Conservation (phyloP, 2,797 vertebrate species). For the Notolepis coatsorum region DNA sequence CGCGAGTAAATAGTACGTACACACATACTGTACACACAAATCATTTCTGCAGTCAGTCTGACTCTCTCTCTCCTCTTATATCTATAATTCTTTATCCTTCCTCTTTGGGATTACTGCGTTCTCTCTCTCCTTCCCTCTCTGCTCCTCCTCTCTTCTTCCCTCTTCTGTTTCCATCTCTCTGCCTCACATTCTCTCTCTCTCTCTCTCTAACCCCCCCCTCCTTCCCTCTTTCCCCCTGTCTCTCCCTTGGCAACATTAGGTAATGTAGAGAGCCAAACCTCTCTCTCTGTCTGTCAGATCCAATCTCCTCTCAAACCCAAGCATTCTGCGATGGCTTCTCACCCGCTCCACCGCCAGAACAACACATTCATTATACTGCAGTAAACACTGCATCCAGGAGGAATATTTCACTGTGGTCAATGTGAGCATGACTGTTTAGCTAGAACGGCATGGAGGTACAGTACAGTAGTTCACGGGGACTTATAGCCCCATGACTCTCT, state of each 20-base stretch:
- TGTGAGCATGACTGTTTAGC: too few species aligned
- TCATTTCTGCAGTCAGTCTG: conserved; percentile 30
- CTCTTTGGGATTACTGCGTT: conserved; percentile 24
- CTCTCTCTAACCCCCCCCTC: neutral
- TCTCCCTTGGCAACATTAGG: conserved; percentile 46
- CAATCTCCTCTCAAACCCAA: conserved; percentile 37
- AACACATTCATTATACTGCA: neutral
- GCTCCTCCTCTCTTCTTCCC: neutral
- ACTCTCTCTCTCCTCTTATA: neutral
- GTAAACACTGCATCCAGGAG: too few species aligned
- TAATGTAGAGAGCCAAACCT: conserved; percentile 22
- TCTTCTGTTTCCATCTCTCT: neutral
- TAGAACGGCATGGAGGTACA: too few species aligned
- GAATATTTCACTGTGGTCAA: too few species aligned
- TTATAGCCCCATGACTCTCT: too few species aligned
- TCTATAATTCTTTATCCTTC: conserved; percentile 12
- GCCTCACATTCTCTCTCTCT: neutral
- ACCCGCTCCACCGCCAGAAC: conserved; percentile 19
- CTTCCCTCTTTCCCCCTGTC: neutral
- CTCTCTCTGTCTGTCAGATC: conserved; percentile 52
- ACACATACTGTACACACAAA: conserved; percentile 4
- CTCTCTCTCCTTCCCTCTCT: neutral
- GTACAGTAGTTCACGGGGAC: too few species aligned
- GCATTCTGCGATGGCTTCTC: conserved; percentile 25
- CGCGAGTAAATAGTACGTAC: neutral